Conservation (phyloP, 2,113 vertebrate species). For the Anser cygnoides region DNA sequence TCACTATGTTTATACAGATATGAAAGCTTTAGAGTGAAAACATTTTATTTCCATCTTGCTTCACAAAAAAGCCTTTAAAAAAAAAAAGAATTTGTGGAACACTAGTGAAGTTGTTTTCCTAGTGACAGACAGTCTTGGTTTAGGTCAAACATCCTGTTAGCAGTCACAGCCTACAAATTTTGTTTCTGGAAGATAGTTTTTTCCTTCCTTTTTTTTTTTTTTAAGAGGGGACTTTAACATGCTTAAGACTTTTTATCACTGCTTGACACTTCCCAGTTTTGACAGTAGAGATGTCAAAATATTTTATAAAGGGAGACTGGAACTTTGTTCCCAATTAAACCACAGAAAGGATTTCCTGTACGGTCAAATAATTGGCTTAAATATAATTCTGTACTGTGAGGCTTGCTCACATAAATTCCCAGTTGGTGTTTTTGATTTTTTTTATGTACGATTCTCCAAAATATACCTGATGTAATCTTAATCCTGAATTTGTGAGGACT, state of each 20-base stretch:
- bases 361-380: background rate
- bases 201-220: constrained; percentile 50
- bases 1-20: background rate
- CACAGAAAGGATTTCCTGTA: background rate
- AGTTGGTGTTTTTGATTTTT: background rate
- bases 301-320: background rate
- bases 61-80: background rate
- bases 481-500: background rate
- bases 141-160: constrained; percentile 44
- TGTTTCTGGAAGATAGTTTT: constrained; percentile 36
- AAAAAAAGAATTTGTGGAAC: background rate
- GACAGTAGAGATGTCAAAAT: constrained; percentile 25
- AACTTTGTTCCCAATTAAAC: background rate
- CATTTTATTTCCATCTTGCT: background rate
- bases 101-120: background rate
- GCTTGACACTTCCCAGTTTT: background rate
- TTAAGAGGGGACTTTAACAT: background rate
- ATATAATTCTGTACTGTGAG: background rate
- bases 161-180: background rate
- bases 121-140: background rate
- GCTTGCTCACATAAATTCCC: background rate
- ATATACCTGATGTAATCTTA: background rate
- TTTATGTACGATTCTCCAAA: background rate
- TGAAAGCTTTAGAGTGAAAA: background rate
- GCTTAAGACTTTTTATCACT: background rate